Evolutionary conservation across 2,888 invertebrate species (phyloP).

Genomic region (Lordiphosa andalusiaca): DNA sequence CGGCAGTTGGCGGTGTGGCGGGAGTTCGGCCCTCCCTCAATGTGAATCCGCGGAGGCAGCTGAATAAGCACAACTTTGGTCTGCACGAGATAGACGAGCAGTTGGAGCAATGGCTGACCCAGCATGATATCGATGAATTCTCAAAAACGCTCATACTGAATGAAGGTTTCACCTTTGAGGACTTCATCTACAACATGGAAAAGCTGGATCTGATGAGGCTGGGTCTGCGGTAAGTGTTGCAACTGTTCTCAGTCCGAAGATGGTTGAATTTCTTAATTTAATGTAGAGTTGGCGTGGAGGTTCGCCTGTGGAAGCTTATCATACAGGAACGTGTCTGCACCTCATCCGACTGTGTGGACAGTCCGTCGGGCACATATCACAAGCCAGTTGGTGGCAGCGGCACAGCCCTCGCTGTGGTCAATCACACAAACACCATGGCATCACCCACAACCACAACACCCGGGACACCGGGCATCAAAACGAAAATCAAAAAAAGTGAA

Average conservation of each 20-base stretch:
- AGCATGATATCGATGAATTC: conserved; percentile 85
- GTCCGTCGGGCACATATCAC: conserved; percentile 42
- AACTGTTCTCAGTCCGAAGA: too few relatives aligned
- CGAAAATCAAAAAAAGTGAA: conserved; percentile 66
- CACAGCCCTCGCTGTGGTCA: conserved; percentile 16
- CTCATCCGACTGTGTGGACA: conserved; percentile 51
- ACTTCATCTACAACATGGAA: conserved; percentile 89
- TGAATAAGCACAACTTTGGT: conserved; percentile 66
- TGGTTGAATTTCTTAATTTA: too few relatives aligned
- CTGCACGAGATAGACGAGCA: conserved; percentile 81
- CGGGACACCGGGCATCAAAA: conserved; percentile 37
- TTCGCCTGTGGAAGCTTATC: conserved; percentile 92
- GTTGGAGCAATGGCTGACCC: conserved; percentile 87
- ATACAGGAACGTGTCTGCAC: conserved; percentile 75
- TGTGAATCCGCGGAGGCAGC: conserved; percentile 49
- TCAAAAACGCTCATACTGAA: conserved; percentile 85
- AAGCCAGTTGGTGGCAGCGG: conserved; percentile 35
- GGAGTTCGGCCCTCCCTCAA: conserved; percentile 24
- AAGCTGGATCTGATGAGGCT: conserved; percentile 91
- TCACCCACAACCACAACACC: conserved; percentile 40
- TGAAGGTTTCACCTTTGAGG: conserved; percentile 90
- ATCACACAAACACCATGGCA: conserved; percentile 56
- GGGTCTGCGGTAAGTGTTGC: conserved; percentile 84
- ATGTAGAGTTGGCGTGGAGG: conserved; percentile 85
- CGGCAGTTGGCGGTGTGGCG: conserved; percentile 5